Base-by-base conservation (phyloP, 2,113 vertebrate species). In the Asarcornis scutulata region DNA sequence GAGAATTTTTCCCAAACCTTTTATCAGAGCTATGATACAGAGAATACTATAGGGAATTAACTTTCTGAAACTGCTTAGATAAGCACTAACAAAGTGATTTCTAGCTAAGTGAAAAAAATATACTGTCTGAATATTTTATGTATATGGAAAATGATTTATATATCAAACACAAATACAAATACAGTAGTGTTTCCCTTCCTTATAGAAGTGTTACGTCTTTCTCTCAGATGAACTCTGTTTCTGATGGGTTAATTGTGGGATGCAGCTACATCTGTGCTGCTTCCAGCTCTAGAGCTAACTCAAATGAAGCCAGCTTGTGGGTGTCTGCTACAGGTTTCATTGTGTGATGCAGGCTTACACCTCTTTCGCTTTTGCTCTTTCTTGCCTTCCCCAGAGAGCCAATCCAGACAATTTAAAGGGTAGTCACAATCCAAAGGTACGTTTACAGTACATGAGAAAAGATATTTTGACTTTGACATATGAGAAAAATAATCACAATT, bases 281-380 rank as follows among this genome's bases (percentile, higher is more conserved):
- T 91, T 27, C 59, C 17, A 10, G 32, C 82, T 91, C 34, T 13
- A 36, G 53, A 40, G 10, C 31, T 29, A 55, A 32, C n/a, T 64
- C 0, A 0, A 32, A 52, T 20, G 18, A 36, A 32, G 3, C 42
- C 80, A 82, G 53, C 18, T 58, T 52, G 29, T 0, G 0, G 36
- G 23, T 62, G 32, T 58, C 76, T 55, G 59, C 63, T 67, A 17
- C 16, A 20, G 52, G 53, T 29, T 66, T 48, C 71, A 25, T 58
- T 2, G 0, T 6, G 11, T 1, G 4, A 38, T 21, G 7, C 42
- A 66, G 42, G 34, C 4, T 69, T 73, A 52, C 4, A 60, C 8
- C 5, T 17, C 46, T 48, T 48, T 48, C 3, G 7, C 12, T 79
- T 95, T 78, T 77, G 59, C 1, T 15, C 22, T 25, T 71, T 44